These are phyloP conservation scores for Drosophila kohkoa DNA, from an alignment of 1,140 invertebrate species.

Conservation along the genomic window DNA sequence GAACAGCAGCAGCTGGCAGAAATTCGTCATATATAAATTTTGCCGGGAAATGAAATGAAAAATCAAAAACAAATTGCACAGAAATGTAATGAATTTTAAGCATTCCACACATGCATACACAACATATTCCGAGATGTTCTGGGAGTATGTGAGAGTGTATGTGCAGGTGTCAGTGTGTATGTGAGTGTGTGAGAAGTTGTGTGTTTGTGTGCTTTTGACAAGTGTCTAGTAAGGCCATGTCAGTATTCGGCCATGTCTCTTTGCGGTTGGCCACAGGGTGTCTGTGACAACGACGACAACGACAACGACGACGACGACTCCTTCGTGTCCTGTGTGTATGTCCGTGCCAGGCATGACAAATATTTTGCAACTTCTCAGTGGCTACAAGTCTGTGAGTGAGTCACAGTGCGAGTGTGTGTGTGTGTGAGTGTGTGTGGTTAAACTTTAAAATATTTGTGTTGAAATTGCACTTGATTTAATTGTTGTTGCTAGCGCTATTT, in stretches of 20 bases:
- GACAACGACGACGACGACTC: conserved; percentile 46
- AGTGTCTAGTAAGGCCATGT: conserved; percentile 80
- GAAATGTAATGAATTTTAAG: conserved; percentile 83
- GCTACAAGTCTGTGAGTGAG: conserved; percentile 25
- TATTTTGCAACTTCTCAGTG: conserved; percentile 73
- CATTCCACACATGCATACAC: conserved; percentile 66
- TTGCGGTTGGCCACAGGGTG: conserved; percentile 80
- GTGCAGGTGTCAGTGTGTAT: conserved; percentile 13
- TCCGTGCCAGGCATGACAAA: conserved; percentile 80
- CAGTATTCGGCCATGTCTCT: conserved; percentile 78
- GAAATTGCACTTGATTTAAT: conserved; percentile 82
- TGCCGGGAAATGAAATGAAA: conserved; percentile 79
- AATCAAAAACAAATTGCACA: conserved; percentile 81
- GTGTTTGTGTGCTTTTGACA: conserved; percentile 66
- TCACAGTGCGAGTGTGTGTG: neutral
- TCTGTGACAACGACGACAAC: conserved; percentile 68
- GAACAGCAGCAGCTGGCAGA: conserved; percentile 1
- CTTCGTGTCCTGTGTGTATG: conserved; percentile 54
- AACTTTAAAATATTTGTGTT: conserved; percentile 81
- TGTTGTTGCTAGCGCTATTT: conserved; percentile 67
- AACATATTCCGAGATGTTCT: conserved; percentile 35
- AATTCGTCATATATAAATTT: conserved; percentile 69
- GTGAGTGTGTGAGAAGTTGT: conserved; percentile 17
- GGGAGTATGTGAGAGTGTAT: neutral
- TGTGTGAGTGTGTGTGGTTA: conserved; percentile 50